phyloP scores from a whole-genome alignment of 2,888 invertebrate species.

The Tenthredo notha region DNA sequence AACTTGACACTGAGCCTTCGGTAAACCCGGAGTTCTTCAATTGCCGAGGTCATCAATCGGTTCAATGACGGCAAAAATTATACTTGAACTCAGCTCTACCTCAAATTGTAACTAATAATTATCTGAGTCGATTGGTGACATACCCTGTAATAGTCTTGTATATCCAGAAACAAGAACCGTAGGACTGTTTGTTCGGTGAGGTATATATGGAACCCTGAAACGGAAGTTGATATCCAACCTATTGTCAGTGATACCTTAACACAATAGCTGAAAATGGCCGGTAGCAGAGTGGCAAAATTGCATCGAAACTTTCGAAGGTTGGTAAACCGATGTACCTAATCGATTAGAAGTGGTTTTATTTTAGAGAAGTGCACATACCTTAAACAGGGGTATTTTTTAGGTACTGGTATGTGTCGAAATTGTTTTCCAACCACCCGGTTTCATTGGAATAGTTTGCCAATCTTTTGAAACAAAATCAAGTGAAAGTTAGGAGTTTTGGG shows the following conservation, averaged over 20 bases:
- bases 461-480: too few species aligned
- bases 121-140: background rate
- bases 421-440: too few species aligned
- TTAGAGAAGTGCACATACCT: too few species aligned
- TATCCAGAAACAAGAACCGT: too few species aligned
- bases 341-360: background rate
- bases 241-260: background rate
- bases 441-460: too few species aligned
- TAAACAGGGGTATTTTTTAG: too few species aligned
- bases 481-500: too few species aligned
- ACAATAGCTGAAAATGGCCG: background rate
- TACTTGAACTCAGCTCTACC: background rate
- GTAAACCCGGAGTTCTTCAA: background rate
- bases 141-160: too few species aligned
- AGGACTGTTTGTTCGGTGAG: too few species aligned
- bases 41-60: background rate
- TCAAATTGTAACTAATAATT: background rate
- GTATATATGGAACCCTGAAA: background rate
- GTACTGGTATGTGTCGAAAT: too few species aligned
- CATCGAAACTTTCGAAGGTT: background rate
- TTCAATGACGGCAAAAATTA: background rate
- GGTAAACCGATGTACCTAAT: slow-evolving; percentile 13
- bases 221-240: background rate
- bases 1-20: background rate
- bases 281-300: background rate